Evolutionary conservation across 2,113 vertebrate species (phyloP), one percentile per base, ranked within the genome.

Genomic region (Tachuris rubrigastra): DNA sequence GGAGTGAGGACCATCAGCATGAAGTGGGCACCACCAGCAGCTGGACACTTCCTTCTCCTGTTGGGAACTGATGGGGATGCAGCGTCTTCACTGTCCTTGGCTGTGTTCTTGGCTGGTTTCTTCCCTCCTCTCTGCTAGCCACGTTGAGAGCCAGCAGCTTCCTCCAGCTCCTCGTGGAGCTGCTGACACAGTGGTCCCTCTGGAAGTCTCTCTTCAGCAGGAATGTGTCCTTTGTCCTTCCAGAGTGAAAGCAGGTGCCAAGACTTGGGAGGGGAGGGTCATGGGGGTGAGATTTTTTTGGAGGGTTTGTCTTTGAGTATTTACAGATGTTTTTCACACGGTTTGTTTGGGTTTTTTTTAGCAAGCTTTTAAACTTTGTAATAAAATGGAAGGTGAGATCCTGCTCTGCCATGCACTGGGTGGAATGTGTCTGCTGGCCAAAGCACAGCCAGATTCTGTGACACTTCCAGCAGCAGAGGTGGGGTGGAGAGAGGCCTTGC

Each of bases 321-420:
- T 77, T 66, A 19, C 37, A 42, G 46, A 4, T 52, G 47, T 9
- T 67, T 88, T 50, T 50, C 49, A 50, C 49, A 14, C 27, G 25
- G 25, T 52, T 52, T 62, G 30, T 30, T 8, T 22, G 23, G 25
- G 4, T 24, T 12, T 7, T 69, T 85, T 72, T 73, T 42, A 76
- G 8, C 10, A 8, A 44, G 52, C 11, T 71, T 93, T 68, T 74
- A 21, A 74, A 31, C 33, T 89, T 93, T 44, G 35, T 63, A 96
- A 95, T 97, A 96, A 96, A 97, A 59, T 18, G 39, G 19, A 85
- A 79, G 46, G 19, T 25, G 41, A 59, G 24, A 18, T 85, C n/a
- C n/a, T 82, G 15, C 30, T 78, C 30, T 74, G 41, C 82, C 62
- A 25, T 30, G 1, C 2, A 1, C 19, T 21, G 59, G 10, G 9